These are phyloP conservation scores for Cyprinus carpio DNA, from an alignment of 2,113 vertebrate genomes.

Conservation along the genomic window DNA sequence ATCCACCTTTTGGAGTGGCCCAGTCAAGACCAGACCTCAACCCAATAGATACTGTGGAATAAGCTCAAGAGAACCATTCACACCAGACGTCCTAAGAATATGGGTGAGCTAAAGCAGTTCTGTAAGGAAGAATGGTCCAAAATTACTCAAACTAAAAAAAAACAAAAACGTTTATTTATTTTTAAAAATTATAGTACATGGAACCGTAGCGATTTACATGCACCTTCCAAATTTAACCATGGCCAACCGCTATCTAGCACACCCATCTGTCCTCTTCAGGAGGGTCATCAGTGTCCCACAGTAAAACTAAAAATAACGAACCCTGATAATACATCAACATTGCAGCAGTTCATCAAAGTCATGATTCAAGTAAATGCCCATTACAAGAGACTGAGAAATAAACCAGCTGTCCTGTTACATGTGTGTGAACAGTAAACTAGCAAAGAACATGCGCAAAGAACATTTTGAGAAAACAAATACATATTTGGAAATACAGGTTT, in stretches of 20 bases:
- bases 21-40: too few relatives aligned
- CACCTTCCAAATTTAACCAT: conserved; percentile 41
- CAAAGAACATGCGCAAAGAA: conserved; percentile 30
- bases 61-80: too few relatives aligned
- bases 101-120: too few relatives aligned
- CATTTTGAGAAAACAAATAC: background rate
- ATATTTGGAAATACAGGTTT: background rate
- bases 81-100: too few relatives aligned
- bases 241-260: background rate
- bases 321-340: conserved; percentile 67
- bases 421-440: conserved; percentile 27
- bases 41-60: too few relatives aligned
- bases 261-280: background rate
- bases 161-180: conserved; percentile 52
- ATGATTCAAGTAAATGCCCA: conserved; percentile 70
- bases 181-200: conserved; percentile 61
- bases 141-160: background rate
- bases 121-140: too few relatives aligned
- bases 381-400: conserved; percentile 22
- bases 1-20: too few relatives aligned
- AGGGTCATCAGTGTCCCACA: conserved; percentile 31
- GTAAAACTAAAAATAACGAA: conserved; percentile 14
- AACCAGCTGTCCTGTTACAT: background rate
- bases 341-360: conserved; percentile 62
- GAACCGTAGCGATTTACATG: conserved; percentile 57